Conservation (phyloP, 2,113 vertebrate species). For the Trinectes maculatus region DNA sequence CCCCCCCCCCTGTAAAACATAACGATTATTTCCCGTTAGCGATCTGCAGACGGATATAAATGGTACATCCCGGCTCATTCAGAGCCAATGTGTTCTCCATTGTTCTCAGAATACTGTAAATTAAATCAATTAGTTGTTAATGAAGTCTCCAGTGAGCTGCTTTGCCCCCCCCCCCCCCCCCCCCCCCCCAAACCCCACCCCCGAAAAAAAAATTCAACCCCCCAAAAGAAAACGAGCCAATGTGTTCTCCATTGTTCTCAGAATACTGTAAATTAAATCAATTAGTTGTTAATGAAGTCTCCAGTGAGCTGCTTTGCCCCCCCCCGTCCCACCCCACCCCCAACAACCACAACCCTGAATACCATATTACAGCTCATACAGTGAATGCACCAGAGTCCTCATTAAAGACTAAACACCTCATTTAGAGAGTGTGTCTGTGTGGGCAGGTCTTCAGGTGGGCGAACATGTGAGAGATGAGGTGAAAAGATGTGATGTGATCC, state of each 20-base stretch:
- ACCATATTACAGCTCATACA: conserved; percentile 20
- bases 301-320: conserved; percentile 36
- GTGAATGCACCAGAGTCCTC: conserved; percentile 56
- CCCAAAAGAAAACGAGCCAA: no score
- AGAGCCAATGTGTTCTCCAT: conserved; percentile 51
- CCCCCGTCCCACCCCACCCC: not conserved
- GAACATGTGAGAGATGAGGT: conserved; percentile 1
- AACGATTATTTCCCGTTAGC: conserved; percentile 51
- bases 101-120: conserved; percentile 56
- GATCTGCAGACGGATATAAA: conserved; percentile 48
- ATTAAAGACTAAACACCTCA: conserved; percentile 50
- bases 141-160: conserved; percentile 66
- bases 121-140: conserved; percentile 73
- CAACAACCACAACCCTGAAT: no score
- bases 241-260: conserved; percentile 55
- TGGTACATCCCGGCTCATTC: conserved; percentile 39
- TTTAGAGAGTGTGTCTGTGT: conserved; percentile 29
- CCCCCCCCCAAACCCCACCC: no score
- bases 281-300: conserved; percentile 75
- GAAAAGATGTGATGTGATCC: conserved; percentile 36
- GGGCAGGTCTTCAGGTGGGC: conserved; percentile 15
- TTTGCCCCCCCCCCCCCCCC: not conserved
- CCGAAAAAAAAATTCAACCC: no score
- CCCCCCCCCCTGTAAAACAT: conserved; percentile 49
- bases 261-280: conserved; percentile 65